Conservation (phyloP, 2,888 invertebrate species). For the Herminia tarsipennalis region DNA sequence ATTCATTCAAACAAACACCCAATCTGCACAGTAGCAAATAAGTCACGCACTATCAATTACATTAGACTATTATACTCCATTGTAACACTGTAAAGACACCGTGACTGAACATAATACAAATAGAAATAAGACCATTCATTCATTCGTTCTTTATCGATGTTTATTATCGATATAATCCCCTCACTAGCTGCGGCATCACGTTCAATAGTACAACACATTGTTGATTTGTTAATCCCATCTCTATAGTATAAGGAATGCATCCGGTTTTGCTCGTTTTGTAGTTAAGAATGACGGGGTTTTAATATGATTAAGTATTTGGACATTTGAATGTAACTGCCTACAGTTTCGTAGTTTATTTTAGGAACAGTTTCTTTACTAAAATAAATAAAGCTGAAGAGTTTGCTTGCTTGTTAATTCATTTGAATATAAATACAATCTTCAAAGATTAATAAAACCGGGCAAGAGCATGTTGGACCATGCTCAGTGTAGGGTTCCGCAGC, state of each 20-base stretch:
- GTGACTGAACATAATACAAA: slow-evolving; percentile 28
- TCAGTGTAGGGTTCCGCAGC: no score
- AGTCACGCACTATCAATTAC: slow-evolving; percentile 12
- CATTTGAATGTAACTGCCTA: not conserved
- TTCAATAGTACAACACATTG: slow-evolving; percentile 28
- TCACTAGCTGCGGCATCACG: slow-evolving; percentile 32
- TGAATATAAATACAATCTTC: no score
- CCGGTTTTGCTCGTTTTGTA: slow-evolving; percentile 29
- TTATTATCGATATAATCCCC: slow-evolving; percentile 37
- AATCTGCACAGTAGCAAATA: slow-evolving; percentile 9
- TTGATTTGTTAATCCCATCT: slow-evolving; percentile 30
- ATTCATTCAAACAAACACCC: no score
- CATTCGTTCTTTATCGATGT: slow-evolving; percentile 36
- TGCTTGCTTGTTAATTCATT: no score
- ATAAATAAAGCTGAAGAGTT: no score
- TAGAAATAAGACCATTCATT: slow-evolving; percentile 16
- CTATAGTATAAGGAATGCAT: slow-evolving; percentile 31
- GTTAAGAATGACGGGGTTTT: slow-evolving; percentile 8
- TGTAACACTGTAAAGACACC: slow-evolving; percentile 11
- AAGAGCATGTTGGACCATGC: no score
- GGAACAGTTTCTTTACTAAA: no score
- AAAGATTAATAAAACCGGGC: no score
- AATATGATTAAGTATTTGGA: slow-evolving; percentile 4
- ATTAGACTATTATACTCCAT: slow-evolving; percentile 2
- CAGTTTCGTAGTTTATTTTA: not conserved